Conservation (phyloP, 2,888 invertebrate genomes). For the Drosophila paracracens region DNA sequence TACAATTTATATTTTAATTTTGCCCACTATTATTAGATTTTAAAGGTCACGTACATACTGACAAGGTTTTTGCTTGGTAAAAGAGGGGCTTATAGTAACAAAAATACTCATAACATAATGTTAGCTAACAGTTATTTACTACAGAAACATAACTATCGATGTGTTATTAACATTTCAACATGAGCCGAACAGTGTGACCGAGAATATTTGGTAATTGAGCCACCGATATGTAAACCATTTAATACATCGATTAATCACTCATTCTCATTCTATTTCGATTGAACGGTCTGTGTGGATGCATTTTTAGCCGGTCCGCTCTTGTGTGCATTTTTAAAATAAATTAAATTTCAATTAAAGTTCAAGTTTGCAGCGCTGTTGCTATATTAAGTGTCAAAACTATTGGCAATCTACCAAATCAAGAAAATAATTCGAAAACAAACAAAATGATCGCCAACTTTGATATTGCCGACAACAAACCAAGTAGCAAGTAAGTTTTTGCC, state of each 20-base stretch:
- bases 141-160: conserved; percentile 20
- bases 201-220: neutral
- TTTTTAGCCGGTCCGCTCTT: conserved; percentile 48
- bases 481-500: conserved; percentile 87
- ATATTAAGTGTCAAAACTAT: neutral
- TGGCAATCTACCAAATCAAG: conserved; percentile 20
- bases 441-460: conserved; percentile 82
- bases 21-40: neutral
- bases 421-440: conserved; percentile 16
- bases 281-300: conserved; percentile 45
- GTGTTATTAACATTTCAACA: conserved; percentile 12
- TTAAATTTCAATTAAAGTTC: conserved; percentile 19
- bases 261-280: conserved; percentile 55
- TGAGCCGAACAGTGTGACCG: conserved; percentile 31
- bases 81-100: neutral
- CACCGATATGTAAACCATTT: conserved; percentile 28
- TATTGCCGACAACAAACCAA: conserved; percentile 86
- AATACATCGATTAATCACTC: conserved; percentile 39
- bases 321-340: conserved; percentile 42
- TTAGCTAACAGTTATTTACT: conserved; percentile 2
- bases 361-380: conserved; percentile 6
- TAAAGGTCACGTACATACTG: neutral
- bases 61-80: too few species aligned
- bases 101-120: neutral
- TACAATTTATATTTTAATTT: neutral